These are phyloP conservation scores for Arrhopalites spinosus DNA, from an alignment of 2,888 invertebrate species.

Conservation along the genomic window DNA sequence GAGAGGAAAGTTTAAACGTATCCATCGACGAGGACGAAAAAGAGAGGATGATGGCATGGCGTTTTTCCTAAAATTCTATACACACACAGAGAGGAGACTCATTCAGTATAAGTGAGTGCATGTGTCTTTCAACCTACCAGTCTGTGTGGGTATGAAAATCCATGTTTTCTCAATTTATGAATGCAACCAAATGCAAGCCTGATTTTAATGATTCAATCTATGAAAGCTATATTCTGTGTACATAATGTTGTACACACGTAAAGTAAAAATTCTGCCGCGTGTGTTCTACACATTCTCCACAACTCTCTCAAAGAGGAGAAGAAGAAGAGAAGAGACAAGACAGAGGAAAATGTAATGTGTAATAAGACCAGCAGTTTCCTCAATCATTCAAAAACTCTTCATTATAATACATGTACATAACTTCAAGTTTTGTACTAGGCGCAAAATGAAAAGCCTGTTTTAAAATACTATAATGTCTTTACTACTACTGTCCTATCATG, in stretches of 20 bases:
- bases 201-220: slow-evolving; percentile 36
- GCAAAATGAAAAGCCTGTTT: slow-evolving; percentile 8
- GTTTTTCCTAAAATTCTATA: background rate
- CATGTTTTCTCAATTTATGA: slow-evolving; percentile 33
- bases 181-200: slow-evolving; percentile 39
- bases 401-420: background rate
- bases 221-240: slow-evolving; percentile 8
- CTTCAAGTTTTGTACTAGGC: background rate
- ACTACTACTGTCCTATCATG: too few relatives aligned
- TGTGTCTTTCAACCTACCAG: slow-evolving; percentile 23
- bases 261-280: slow-evolving; percentile 19
- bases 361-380: slow-evolving; percentile 22
- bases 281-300: slow-evolving; percentile 21
- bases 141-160: slow-evolving; percentile 28
- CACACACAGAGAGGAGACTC: background rate
- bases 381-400: slow-evolving; percentile 16
- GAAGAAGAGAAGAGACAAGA: slow-evolving; percentile 5
- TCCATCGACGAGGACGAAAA: background rate
- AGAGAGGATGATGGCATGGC: background rate
- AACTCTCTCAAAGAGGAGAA: background rate
- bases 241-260: slow-evolving; percentile 24
- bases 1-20: background rate
- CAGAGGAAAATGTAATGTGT: background rate
- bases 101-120: slow-evolving; percentile 20
- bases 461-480: background rate